Percentiles rank a stretch among this genome's conserved stretches.
These are phyloP conservation scores for Ursus arctos DNA, from an alignment of 2,113 vertebrate species.

Conservation along the genomic window DNA sequence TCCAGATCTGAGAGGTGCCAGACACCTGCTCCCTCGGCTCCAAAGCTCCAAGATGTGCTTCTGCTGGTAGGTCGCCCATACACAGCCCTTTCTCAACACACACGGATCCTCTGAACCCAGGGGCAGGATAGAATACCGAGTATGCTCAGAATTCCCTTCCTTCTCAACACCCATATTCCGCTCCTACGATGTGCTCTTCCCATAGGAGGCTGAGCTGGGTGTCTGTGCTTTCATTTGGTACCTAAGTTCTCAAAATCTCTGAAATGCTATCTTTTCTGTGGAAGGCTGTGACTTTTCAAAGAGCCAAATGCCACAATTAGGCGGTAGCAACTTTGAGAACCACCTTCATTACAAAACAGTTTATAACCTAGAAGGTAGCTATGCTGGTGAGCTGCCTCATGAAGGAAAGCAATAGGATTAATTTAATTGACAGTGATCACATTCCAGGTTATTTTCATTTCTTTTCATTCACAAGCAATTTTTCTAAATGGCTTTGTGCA, in stretches of 20 bases:
- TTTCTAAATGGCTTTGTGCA: constrained; percentile 24
- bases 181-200: neutral
- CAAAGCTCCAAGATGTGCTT: constrained; percentile 82
- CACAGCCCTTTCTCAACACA: constrained; percentile 69
- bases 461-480: neutral
- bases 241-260: constrained; percentile 22
- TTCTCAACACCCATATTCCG: neutral
- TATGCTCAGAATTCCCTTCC: neutral
- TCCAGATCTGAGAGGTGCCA: constrained; percentile 86
- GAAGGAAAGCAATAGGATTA: neutral
- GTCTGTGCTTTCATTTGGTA: constrained; percentile 65
- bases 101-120: constrained; percentile 64
- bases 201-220: constrained; percentile 57
- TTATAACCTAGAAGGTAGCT: neutral
- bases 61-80: constrained; percentile 76
- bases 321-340: neutral
- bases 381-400: rapidly evolving
- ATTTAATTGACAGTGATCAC: neutral
- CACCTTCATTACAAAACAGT: neutral
- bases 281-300: constrained; percentile 5
- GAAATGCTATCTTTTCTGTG: neutral
- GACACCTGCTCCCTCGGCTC: constrained; percentile 88
- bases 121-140: constrained; percentile 42
- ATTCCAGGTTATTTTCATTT: neutral
- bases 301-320: neutral